Conservation (phyloP, 2,888 invertebrate genomes). For the Argyresthia albistria region DNA sequence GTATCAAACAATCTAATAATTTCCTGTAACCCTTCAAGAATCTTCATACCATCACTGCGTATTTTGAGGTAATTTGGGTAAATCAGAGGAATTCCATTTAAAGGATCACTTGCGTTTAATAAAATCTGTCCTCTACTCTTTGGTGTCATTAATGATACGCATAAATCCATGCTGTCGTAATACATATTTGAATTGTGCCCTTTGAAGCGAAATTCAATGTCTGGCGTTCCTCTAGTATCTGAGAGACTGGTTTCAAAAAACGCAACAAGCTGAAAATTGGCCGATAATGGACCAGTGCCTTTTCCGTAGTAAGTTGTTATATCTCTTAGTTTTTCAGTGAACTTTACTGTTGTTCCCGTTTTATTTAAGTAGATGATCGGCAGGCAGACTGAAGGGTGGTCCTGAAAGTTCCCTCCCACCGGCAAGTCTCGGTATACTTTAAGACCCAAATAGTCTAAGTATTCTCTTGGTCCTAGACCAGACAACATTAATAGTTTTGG, state of each 20-base stretch:
- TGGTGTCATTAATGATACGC: constrained; percentile 52
- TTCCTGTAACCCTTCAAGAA: constrained; percentile 55
- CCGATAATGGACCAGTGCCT: constrained; percentile 52
- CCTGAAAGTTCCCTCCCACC: constrained; percentile 60
- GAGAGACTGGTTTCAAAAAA: constrained; percentile 50
- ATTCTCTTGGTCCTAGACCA: constrained; percentile 56
- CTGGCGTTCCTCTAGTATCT: constrained; percentile 49
- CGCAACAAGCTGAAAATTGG: constrained; percentile 58
- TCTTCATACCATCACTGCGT: constrained; percentile 41
- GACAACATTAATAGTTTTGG: constrained; percentile 61
- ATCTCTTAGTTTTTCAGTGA: constrained; percentile 52
- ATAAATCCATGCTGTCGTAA: constrained; percentile 55
- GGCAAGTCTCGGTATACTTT: constrained; percentile 43
- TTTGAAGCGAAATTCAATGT: constrained; percentile 55
- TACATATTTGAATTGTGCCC: constrained; percentile 64
- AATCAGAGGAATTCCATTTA: constrained; percentile 50
- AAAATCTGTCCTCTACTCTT: constrained; percentile 56
- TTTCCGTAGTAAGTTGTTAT: constrained; percentile 52
- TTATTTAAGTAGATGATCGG: constrained; percentile 51
- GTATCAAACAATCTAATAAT: constrained; percentile 57
- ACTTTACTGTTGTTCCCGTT: constrained; percentile 42
- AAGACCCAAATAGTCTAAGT: constrained; percentile 54
- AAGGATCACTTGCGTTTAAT: constrained; percentile 46
- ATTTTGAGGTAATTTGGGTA: constrained; percentile 59
- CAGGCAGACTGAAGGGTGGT: constrained; percentile 55